These are phyloP conservation scores for Caradrina clavipalpis DNA, from an alignment of 2,888 invertebrate genomes.

Conservation along the genomic window DNA sequence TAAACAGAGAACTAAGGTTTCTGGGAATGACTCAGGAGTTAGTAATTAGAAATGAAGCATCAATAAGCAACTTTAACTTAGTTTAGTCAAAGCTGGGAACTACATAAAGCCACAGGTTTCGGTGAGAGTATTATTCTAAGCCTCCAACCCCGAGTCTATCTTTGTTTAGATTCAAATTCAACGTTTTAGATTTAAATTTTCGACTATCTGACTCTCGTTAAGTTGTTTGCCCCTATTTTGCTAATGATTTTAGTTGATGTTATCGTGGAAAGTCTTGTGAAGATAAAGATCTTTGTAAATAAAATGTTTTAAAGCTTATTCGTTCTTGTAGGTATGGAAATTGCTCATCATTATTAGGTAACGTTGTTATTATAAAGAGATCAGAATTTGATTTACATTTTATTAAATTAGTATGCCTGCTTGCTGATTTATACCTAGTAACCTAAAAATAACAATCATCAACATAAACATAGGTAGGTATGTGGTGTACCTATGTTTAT, in stretches of 20 bases:
- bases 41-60: neutral
- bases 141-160: neutral
- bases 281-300: neutral
- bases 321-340: too few relatives aligned
- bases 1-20: neutral
- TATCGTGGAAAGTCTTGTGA: neutral
- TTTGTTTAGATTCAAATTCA: slow-evolving; percentile 10
- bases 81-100: neutral
- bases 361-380: too few relatives aligned
- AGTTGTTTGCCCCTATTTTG: neutral
- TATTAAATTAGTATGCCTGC: neutral
- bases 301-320: neutral
- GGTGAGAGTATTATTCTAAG: slow-evolving; percentile 12
- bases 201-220: neutral
- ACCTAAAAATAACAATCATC: slow-evolving; percentile 1
- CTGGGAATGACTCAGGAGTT: neutral
- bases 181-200: slow-evolving; percentile 2
- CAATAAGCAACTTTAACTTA: neutral
- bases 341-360: too few relatives aligned
- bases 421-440: too few relatives aligned
- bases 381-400: neutral
- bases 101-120: neutral
- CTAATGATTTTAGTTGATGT: neutral
- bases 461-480: neutral
- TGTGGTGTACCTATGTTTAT: too few relatives aligned